phyloP scores from a whole-genome alignment of 2,888 invertebrate species.

The Drosophila percnosoma region DNA sequence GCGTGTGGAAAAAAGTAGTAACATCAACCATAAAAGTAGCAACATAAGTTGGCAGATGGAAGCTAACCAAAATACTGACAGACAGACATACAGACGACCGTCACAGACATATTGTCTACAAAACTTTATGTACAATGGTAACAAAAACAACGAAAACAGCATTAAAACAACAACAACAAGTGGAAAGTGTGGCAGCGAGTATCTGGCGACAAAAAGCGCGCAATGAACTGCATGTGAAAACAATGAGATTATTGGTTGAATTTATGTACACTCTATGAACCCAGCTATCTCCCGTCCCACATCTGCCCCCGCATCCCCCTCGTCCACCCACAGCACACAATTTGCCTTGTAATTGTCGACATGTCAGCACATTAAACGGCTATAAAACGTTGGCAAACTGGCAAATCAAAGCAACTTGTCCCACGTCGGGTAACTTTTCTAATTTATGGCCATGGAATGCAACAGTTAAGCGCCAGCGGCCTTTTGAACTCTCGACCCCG shows the following conservation, averaged over 20 bases:
- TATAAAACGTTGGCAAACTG: constrained; percentile 65
- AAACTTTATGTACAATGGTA: constrained; percentile 72
- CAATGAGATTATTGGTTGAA: constrained; percentile 75
- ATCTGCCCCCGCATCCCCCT: neutral
- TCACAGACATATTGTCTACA: constrained; percentile 71
- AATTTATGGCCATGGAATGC: constrained; percentile 73
- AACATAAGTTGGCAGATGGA: constrained; percentile 76
- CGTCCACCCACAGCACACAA: constrained; percentile 5
- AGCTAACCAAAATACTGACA: constrained; percentile 51
- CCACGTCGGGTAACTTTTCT: constrained; percentile 66
- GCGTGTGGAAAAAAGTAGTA: constrained; percentile 59
- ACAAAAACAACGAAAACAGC: constrained; percentile 24
- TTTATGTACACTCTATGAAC: constrained; percentile 63
- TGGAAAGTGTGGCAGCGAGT: constrained; percentile 41
- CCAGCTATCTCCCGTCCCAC: constrained; percentile 3
- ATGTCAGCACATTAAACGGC: constrained; percentile 77
- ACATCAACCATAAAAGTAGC: constrained; percentile 78
- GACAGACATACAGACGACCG: constrained; percentile 47
- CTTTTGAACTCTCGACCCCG: constrained; percentile 53
- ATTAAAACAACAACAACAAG: constrained; percentile 43
- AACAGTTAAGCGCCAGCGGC: constrained; percentile 70
- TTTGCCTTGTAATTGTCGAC: constrained; percentile 65
- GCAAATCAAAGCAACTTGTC: constrained; percentile 75
- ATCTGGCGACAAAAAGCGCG: constrained; percentile 58
- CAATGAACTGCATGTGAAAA: constrained; percentile 70